Conservation (phyloP, 2,888 invertebrate species). For the Exephanes ischioxanthus region DNA sequence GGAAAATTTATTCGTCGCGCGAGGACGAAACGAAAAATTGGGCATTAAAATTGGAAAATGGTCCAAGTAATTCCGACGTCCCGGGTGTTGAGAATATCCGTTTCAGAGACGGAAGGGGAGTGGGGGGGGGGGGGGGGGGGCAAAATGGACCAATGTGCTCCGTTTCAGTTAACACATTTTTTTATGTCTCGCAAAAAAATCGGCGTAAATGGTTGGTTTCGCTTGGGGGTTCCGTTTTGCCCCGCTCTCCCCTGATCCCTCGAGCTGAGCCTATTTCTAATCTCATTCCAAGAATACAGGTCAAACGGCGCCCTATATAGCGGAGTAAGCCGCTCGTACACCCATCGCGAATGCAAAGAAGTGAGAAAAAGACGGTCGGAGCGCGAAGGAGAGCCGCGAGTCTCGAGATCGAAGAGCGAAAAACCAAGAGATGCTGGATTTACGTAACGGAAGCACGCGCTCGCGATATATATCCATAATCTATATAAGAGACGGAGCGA, state of each 20-base stretch:
- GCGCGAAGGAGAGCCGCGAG: not conserved
- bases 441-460: slow-evolving; percentile 10
- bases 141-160: too few species aligned
- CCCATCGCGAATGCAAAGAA: not conserved
- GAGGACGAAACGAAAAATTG: not conserved
- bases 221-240: too few species aligned
- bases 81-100: not conserved
- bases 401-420: slow-evolving; percentile 9
- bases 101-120: too few species aligned
- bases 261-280: not conserved
- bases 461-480: slow-evolving; percentile 8
- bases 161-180: too few species aligned
- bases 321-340: not conserved
- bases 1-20: not conserved
- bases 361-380: not conserved
- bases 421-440: slow-evolving; percentile 6
- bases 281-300: not conserved
- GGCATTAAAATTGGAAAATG: not conserved
- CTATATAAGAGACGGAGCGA: not conserved
- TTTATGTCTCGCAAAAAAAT: too few species aligned
- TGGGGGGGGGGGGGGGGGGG: too few species aligned
- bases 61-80: too few species aligned
- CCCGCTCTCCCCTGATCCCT: too few species aligned
- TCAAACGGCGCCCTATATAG: not conserved
- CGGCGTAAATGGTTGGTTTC: too few species aligned